A percentile compares a stretch with the other conserved stretches of the same genome.
Conservation (phyloP, 2,113 vertebrate species). For the Channa maculata region DNA sequence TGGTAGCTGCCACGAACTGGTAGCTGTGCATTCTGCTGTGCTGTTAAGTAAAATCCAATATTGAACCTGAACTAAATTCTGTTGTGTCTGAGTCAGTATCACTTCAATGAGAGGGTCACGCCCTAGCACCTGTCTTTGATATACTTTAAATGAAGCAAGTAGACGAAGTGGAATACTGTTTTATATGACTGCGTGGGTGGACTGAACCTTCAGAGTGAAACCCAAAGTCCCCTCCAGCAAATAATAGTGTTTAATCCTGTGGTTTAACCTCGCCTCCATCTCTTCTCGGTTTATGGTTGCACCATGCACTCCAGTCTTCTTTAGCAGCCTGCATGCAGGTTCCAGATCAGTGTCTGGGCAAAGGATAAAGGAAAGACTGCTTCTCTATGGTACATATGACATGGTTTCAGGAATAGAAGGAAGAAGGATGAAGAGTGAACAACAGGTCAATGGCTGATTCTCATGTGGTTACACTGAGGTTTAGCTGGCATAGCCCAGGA, state of each 20-base stretch:
- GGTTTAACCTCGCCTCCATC: constrained; percentile 22
- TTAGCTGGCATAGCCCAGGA: background rate
- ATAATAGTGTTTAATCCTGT: constrained; percentile 23
- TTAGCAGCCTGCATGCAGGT: constrained; percentile 56
- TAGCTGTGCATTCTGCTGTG: background rate
- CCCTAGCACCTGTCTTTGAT: background rate
- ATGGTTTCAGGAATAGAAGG: constrained; percentile 23
- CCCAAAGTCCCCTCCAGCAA: constrained; percentile 36
- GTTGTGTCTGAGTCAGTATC: background rate
- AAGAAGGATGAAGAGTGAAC: constrained; percentile 1
- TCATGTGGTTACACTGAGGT: constrained; percentile 18
- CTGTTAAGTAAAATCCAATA: background rate
- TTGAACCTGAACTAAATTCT: background rate
- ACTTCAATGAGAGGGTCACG: background rate
- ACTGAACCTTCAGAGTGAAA: constrained; percentile 33
- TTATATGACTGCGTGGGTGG: constrained; percentile 19
- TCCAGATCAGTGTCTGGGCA: constrained; percentile 50
- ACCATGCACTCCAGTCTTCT: constrained; percentile 3
- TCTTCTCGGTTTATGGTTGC: constrained; percentile 13
- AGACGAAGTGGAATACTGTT: constrained; percentile 25
- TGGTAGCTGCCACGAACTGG: background rate
- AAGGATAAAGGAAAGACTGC: constrained; percentile 20
- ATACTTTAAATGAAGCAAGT: constrained; percentile 3
- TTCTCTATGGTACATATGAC: constrained; percentile 42
- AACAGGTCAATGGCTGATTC: constrained; percentile 2